Base-by-base conservation (phyloP, 2,797 vertebrate species). In the Esox masquinongy region DNA sequence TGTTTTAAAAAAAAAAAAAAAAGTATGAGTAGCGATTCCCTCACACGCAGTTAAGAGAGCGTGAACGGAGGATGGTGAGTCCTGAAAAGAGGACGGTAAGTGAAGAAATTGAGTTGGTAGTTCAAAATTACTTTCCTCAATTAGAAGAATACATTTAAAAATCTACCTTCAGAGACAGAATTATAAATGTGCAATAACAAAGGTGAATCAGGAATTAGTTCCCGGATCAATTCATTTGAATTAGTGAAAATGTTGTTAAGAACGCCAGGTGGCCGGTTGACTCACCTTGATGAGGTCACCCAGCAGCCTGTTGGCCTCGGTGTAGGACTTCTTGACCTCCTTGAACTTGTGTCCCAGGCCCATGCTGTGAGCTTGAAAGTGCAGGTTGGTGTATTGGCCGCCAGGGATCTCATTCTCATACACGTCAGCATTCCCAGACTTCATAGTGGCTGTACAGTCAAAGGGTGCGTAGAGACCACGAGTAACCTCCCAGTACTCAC, bases 361-460 rank as follows among this genome's bases (percentile, higher is more conserved):
- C 97, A 99, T 99, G 86, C 97, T 97, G 90, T 99, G 96, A 47
- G 97, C 97, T 95, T 95, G 94, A 88, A 95, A 95, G 91, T 99
- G 97, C 31, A 99, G 95, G 95, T 99, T 99, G 88, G 97, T 98
- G 91, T 99, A 99, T 85, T 99, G 97, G 31, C 97, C 97, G 0
- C 97, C 97, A 0, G 97, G 97, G 84, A 99, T 99, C 94, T 99
- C 97, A 16, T 98, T 99, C 94, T 99, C 97, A 2, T 98, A 99
- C 24, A 99, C 96, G 0, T 99, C 97, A 0, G 97, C 94, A 64
- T 99, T 99, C 74, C 97, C 97, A 0, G 97, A 97, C 79, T 98
- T 99, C 97, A 99, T 99, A 91, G 97, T 99, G 89, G 97, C 97
- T 0, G 97, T 99, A 93, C 97, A 99, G 95, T 99, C 97, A 34